These are phyloP conservation scores for Caenorhabditis sp. DNA, from an alignment of 2,888 invertebrate species.

Conservation along the genomic window DNA sequence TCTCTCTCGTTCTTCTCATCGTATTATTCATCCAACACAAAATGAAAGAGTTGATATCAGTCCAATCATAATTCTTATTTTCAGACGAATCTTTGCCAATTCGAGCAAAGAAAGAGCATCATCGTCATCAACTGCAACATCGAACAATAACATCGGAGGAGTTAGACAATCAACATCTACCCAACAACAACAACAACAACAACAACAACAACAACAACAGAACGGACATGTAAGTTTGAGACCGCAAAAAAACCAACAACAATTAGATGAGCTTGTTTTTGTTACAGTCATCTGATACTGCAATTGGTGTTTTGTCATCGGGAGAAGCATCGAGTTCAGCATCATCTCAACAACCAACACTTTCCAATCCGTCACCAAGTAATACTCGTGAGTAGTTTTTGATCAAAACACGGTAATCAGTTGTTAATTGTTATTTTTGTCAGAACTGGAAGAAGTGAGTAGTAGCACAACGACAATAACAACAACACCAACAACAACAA, in stretches of 20 bases:
- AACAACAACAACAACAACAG: too few relatives aligned
- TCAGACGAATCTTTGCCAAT: conserved; percentile 54
- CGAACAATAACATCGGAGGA: background rate
- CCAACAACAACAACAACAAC: too few relatives aligned
- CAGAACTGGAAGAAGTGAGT: background rate
- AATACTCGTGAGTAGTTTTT: conserved; percentile 4
- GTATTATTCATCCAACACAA: background rate
- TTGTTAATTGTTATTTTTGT: background rate
- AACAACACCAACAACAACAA: background rate
- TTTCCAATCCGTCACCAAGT: conserved; percentile 8
- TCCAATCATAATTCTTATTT: background rate
- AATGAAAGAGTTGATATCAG: background rate
- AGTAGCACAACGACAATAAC: background rate
- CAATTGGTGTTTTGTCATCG: conserved; percentile 31
- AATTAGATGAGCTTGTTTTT: too few relatives aligned
- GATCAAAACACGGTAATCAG: background rate
- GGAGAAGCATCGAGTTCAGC: conserved; percentile 17
- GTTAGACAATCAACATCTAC: conserved; percentile 1
- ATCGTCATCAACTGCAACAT: conserved; percentile 15
- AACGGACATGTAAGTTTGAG: conserved; percentile 34
- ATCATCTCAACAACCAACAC: conserved; percentile 4
- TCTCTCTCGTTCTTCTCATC: conserved; percentile 12
- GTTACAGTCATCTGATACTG: conserved; percentile 22
- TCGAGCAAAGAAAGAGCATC: conserved; percentile 43
- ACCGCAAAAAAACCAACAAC: too few relatives aligned